Base-by-base conservation (phyloP, 2,797 vertebrate genomes). In the Anniella stebbinsi region DNA sequence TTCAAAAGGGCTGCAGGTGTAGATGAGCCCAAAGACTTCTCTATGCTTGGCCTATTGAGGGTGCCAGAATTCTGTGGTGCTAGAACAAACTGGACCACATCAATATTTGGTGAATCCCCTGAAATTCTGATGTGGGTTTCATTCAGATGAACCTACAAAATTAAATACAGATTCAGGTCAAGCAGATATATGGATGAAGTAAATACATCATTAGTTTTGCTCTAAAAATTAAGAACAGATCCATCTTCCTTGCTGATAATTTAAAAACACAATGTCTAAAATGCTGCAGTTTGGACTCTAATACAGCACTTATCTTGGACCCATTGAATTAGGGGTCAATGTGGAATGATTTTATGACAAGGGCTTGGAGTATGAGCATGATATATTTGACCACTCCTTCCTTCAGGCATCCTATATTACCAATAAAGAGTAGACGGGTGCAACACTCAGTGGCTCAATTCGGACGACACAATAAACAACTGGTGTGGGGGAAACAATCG, bases 351-450 rank as follows among this genome's bases (percentile, higher is more conserved):
- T 77, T 54, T 0, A 66, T 23, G 36, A 28, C n/a, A 89, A 57
- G 12, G 28, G 21, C 5, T 88, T 87, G 41, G 67, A 87, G 13
- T 69, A 63, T 78, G 73, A 92, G 72, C 57, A 72, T 93, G 75
- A 57, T 77, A 36, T 73, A 87, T 80, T 30, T 66, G 48, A 41
- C 85, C 67, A 87, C 84, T 67, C 88, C 87, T 88, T 48, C 77
- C 92, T 88, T 88, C 54, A 84, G 2, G 70, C 57, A 63, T 48
- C 57, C 0, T 4, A 63, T 63, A 85, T 0, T 9, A 66, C 7
- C 11, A 83, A 33, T 21, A 91, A 89, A 76, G 48, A 21, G 0
- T 48, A 91, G 93, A 91, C 57, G 82, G 4, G 23, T 88, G 13
- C n/a, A n/a, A n/a, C n/a, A n/a, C n/a, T n/a, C n/a, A n/a, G n/a